Evolutionary conservation across 35 echinoderm and acorn worm genomes (phyloP).

Genomic region (Acanthaster planci): DNA sequence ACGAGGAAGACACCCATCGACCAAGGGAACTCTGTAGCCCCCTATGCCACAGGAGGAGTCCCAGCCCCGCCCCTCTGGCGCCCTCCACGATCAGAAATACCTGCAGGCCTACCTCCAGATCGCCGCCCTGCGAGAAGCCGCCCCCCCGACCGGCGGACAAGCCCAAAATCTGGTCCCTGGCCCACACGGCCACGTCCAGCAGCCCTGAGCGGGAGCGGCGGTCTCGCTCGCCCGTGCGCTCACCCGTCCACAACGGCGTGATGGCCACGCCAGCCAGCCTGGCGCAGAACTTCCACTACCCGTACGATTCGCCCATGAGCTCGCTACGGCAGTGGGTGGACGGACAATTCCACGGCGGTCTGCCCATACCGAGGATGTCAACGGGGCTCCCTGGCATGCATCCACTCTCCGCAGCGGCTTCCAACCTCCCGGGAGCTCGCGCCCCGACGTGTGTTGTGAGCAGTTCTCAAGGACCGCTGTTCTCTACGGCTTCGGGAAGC

Average conservation of each 20-base stretch:
- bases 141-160: slow-evolving; percentile 33
- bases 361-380: slow-evolving; percentile 49
- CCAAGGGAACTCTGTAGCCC: neutral
- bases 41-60: neutral
- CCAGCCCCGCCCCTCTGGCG: slow-evolving; percentile 7
- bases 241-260: slow-evolving; percentile 37
- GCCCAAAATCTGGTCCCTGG: slow-evolving; percentile 99
- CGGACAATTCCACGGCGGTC: slow-evolving; percentile 56
- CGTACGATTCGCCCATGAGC: slow-evolving; percentile 63
- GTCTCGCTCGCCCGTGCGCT: slow-evolving; percentile 40
- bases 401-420: slow-evolving; percentile 14
- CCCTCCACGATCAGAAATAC: neutral
- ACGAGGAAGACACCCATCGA: neutral
- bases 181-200: slow-evolving; percentile 86
- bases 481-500: slow-evolving; percentile 37
- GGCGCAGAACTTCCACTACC: slow-evolving; percentile 21
- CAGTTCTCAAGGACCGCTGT: slow-evolving; percentile 53
- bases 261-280: slow-evolving; percentile 30
- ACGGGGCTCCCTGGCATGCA: slow-evolving; percentile 40
- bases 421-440: slow-evolving; percentile 30
- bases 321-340: slow-evolving; percentile 60
- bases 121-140: neutral
- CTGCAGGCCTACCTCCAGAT: neutral
- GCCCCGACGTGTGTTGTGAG: slow-evolving; percentile 64
- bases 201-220: slow-evolving; percentile 50